A percentile compares a stretch with the other conserved stretches of the same genome.
phyloP scores from a whole-genome alignment of 2,113 vertebrate genomes.

The Buteo buteo region DNA sequence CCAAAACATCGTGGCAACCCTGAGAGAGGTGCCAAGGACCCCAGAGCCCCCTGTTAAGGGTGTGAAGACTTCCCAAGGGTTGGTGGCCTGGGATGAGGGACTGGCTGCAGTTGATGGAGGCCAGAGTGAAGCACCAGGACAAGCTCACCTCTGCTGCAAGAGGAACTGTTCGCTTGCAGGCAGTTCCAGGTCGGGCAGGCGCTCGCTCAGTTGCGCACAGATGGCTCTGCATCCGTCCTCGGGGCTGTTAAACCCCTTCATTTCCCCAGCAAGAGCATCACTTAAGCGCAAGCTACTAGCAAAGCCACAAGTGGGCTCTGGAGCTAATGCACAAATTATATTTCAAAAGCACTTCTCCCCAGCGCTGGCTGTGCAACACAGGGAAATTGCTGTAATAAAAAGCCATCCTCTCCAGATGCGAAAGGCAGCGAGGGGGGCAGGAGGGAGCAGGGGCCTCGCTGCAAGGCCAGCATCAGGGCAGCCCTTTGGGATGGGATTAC shows the following conservation, averaged over 20 bases:
- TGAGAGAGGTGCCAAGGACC: background rate
- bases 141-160: background rate
- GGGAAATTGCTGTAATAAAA: background rate
- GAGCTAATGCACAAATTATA: background rate
- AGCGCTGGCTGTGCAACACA: background rate
- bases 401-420: background rate
- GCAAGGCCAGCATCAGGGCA: background rate
- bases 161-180: fast-evolving
- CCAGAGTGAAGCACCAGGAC: background rate
- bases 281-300: background rate
- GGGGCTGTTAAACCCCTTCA: background rate
- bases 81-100: background rate
- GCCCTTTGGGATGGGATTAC: background rate
- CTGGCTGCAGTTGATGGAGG: background rate
- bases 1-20: background rate
- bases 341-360: background rate
- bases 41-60: fast-evolving
- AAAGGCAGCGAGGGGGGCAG: background rate
- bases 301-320: background rate
- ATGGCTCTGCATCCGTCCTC: background rate
- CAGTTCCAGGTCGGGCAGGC: background rate
- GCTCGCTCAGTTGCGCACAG: fast-evolving
- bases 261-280: background rate
- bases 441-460: background rate
- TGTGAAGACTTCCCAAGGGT: background rate